Evolutionary conservation across 2,888 invertebrate genomes (phyloP).

Genomic region (Hemaris fuciformis): DNA sequence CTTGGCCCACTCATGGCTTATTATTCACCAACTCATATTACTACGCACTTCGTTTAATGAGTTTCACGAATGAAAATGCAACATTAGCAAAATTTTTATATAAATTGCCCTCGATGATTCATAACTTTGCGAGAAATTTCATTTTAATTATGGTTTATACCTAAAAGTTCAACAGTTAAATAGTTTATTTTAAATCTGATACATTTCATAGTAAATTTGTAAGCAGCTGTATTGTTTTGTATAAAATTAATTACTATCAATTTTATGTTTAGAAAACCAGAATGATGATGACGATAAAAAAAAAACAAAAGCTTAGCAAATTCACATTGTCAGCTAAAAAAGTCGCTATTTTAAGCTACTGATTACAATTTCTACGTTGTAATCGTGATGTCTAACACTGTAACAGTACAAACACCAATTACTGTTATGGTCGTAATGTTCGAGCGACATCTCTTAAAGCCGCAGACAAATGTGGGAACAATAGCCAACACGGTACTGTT

Average conservation of each 20-base stretch:
- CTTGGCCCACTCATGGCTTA: conserved; percentile 21
- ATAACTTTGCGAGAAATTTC: neutral
- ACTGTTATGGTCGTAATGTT: too few relatives aligned
- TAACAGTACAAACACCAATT: neutral
- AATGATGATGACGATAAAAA: too few relatives aligned
- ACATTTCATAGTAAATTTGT: too few relatives aligned
- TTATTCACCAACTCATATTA: conserved; percentile 24
- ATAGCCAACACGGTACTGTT: neutral
- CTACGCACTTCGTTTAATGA: conserved; percentile 15
- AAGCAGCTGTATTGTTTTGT: too few relatives aligned
- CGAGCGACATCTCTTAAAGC: neutral
- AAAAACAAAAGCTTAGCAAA: too few relatives aligned
- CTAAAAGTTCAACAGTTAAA: neutral
- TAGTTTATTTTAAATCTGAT: neutral
- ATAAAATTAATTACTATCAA: too few relatives aligned
- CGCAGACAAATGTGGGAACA: neutral
- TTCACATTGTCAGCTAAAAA: too few relatives aligned
- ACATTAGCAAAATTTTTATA: conserved; percentile 1
- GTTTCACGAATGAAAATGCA: conserved; percentile 9
- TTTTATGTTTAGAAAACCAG: too few relatives aligned
- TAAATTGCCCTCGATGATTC: neutral
- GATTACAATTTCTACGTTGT: neutral
- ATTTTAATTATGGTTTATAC: neutral
- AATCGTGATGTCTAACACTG: neutral
- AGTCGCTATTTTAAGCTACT: too few relatives aligned